Conservation (phyloP, 2,888 invertebrate genomes). For the Bhutanitis thaidina region DNA sequence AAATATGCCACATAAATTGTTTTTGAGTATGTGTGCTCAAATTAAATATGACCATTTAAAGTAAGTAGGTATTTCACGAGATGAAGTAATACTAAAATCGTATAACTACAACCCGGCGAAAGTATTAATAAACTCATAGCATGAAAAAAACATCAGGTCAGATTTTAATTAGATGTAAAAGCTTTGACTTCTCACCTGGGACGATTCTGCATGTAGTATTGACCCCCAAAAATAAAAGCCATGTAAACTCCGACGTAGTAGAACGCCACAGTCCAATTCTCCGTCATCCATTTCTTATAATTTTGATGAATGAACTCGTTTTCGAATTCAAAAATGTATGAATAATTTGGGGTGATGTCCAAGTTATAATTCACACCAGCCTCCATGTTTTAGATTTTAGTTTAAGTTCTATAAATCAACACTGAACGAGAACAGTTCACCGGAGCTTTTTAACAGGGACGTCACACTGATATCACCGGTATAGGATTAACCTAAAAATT, state of each 20-base stretch:
- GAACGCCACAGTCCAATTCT: conserved; percentile 97
- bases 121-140: no score
- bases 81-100: no score
- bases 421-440: conserved; percentile 39
- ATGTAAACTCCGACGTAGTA: conserved; percentile 94
- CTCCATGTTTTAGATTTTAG: conserved; percentile 48
- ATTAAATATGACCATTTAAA: no score
- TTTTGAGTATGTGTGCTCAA: no score
- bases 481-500: conserved; percentile 64
- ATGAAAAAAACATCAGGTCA: no score
- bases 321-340: conserved; percentile 97
- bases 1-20: no score
- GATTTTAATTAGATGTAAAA: background rate
- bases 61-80: no score
- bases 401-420: conserved; percentile 35
- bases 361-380: conserved; percentile 69
- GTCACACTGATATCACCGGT: conserved; percentile 68
- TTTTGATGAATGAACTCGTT: conserved; percentile 94
- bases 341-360: conserved; percentile 90
- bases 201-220: conserved; percentile 95
- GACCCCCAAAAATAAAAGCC: conserved; percentile 95
- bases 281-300: conserved; percentile 96
- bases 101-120: no score
- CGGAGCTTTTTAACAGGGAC: conserved; percentile 34
- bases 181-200: conserved; percentile 79